Base-by-base conservation (phyloP, 2,888 invertebrate genomes). In the Melangyna quadrimaculata region DNA sequence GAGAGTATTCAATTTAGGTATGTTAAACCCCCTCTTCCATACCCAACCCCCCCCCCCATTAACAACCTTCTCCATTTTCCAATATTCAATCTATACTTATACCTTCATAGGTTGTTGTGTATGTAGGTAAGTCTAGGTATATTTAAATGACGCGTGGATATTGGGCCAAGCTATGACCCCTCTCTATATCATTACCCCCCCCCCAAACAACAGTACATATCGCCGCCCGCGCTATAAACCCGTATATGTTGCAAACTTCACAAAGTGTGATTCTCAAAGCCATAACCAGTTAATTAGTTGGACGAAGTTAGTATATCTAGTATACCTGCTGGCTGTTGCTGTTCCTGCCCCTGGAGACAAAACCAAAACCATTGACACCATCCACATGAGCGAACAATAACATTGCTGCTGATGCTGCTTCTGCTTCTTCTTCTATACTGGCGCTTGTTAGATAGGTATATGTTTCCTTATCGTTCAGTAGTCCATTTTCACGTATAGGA, bases 211-310 rank as follows among this genome's bases (percentile, higher is more conserved):
- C n/a, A n/a, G n/a, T n/a, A n/a, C n/a, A n/a, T n/a, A n/a, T n/a
- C 27, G 6, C 22, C 24, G 19, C 40, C 78, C 35, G 12, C 65
- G 9, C 43, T 29, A n/a, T n/a, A 45, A 4, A 10, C 45, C n/a
- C 27, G 17, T 61, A 27, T 83, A 37, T 69, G 61, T 40, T 70
- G 65, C 48, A 79, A 83, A 79, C 83, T 83, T 83, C 78, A 74
- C 79, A 83, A 84, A 84, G 71, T 79, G 83, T 75, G 83, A 84
- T 84, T 79, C 79, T 84, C 83, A 81, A 86, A 86, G 77, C 86
- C 77, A 81, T 86, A 86, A 86, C 86, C 86, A 86, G 86, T 86
- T 86, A 86, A 86, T 86, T 86, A 86, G 81, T 81, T 77, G 75
- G 81, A 86, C 77, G 72, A 80, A 86, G 86, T 86, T 86, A 77